These are phyloP conservation scores for Platysteira castanea DNA, from an alignment of 2,113 vertebrate species.

Conservation along the genomic window DNA sequence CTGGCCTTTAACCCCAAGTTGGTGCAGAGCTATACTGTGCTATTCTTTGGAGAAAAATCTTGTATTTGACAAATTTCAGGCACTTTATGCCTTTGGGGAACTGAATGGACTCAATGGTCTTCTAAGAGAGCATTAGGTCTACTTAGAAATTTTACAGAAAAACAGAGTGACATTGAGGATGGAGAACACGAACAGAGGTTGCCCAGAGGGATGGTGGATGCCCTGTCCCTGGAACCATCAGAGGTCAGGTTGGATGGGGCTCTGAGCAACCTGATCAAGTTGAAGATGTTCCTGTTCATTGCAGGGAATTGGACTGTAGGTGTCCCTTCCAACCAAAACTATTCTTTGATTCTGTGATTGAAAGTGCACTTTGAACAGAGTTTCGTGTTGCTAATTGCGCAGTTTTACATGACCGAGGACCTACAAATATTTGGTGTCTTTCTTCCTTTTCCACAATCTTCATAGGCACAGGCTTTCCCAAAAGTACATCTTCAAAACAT, in stretches of 20 bases:
- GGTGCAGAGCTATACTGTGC: not conserved
- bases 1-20: not conserved
- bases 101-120: not conserved
- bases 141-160: not conserved
- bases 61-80: not conserved
- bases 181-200: not conserved
- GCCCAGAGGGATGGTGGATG: not conserved
- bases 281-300: not conserved
- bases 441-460: not conserved
- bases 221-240: not conserved
- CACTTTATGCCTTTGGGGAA: not conserved
- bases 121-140: not conserved
- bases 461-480: not conserved
- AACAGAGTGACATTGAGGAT: not conserved
- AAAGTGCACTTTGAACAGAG: not conserved
- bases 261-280: not conserved
- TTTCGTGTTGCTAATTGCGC: not conserved
- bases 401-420: not conserved
- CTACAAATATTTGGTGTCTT: not conserved
- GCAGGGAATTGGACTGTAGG: not conserved
- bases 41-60: not conserved
- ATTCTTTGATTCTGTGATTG: not conserved
- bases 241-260: too few species aligned
- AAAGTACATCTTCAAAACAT: not conserved
- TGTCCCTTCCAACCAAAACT: not conserved